These are phyloP conservation scores for Motacilla alba DNA, from an alignment of 2,113 vertebrate genomes.

Conservation along the genomic window DNA sequence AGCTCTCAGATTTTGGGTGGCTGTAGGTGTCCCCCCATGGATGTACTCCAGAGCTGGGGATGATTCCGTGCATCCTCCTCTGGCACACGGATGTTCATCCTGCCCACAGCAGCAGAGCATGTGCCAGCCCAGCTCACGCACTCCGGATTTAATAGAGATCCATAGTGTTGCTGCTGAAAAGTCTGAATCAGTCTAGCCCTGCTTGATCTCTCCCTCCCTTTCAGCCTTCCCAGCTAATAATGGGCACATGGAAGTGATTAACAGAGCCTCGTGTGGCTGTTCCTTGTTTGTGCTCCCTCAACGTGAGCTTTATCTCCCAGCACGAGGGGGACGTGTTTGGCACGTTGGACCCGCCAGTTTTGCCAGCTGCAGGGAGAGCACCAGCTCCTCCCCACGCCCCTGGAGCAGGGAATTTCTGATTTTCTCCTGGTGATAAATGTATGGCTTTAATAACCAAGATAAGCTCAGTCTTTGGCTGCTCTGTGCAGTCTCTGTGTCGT, in stretches of 20 bases:
- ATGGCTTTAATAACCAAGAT: not conserved
- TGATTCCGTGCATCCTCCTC: accelerated
- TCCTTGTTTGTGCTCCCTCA: conserved; percentile 41
- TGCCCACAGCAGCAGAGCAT: not conserved
- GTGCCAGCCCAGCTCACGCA: not conserved
- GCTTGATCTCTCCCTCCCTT: not conserved
- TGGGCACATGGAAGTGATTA: conserved; percentile 57
- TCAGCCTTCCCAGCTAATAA: conserved; percentile 11
- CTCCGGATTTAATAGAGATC: not conserved
- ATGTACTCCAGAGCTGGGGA: not conserved
- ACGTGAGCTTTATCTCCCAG: conserved; percentile 11
- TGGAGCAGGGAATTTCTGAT: not conserved
- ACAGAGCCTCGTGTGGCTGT: not conserved
- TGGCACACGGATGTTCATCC: accelerated
- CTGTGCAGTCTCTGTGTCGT: not conserved
- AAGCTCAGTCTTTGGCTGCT: not conserved
- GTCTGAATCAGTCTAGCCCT: not conserved
- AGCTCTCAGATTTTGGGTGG: not conserved
- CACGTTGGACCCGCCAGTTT: not conserved
- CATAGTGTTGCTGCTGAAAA: not conserved
- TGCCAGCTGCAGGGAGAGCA: not conserved
- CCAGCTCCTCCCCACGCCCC: not conserved
- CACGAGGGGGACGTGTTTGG: conserved; percentile 17
- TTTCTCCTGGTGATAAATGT: not conserved
- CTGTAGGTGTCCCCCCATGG: not conserved